Evolutionary conservation across 2,888 invertebrate genomes (phyloP), one percentile per base, ranked within the genome.

Genomic region (Tillus elongatus): DNA sequence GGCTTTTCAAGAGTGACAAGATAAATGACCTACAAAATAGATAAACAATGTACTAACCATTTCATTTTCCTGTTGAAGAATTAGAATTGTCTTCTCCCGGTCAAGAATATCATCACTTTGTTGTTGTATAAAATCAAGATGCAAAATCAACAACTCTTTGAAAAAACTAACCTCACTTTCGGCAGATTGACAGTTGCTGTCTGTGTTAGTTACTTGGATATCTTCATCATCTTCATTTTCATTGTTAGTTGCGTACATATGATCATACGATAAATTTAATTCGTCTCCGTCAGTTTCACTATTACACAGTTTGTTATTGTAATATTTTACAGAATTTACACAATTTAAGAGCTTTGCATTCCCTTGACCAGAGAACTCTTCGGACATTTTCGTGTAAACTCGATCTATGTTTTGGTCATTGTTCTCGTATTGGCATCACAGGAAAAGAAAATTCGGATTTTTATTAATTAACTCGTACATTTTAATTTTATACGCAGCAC

Each of bases 111-210:
- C 77, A 56, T 90, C 88, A 55, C 86, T 86, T 66, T 91, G 90
- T 65, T 89, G 87, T 62, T 90, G 89, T 59, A 91, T 87, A 43
- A 91, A 69, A 64, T 91, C 89, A 54, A 91, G 70, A 62, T 92
- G 89, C 48, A 84, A 73, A 40, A 88, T 68, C 45, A 90, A 68
- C 58, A 91, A 75, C 47, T 85, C 82, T 66, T 88, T 87, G 35
- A 82, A 69, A 53, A 75, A 76, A 60, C 72, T 77, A 62, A 81
- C 79, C 67, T 82, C 79, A 55, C 66, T 54, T 63, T 66, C 53
- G 70, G 61, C 51, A 58, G 66, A 49, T 67, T 55, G 55, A 52
- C 55, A 54, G 49, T 46, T 52, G 52, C 53, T 52, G 50, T 46
- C 53, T 30, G 36, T 35, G 40, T 45, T 42, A 24, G 45, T 41